Evolutionary conservation across 2,113 vertebrate species (phyloP).

Genomic region (Telmatochromis brachygnathus): DNA sequence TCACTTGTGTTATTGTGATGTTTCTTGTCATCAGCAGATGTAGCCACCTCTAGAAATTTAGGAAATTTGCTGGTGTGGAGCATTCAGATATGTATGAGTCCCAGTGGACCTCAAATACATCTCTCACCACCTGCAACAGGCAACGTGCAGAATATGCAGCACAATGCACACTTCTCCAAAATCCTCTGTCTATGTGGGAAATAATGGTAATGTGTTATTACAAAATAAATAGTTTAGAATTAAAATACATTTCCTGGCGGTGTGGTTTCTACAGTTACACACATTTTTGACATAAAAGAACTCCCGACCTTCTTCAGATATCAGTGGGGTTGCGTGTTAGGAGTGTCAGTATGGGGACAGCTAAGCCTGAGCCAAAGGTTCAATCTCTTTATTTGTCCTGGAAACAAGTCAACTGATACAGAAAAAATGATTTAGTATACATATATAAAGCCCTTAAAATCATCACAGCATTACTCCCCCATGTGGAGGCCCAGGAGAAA

Average conservation of each 20-base stretch:
- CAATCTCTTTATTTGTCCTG: not conserved
- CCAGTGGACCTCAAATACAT: not conserved
- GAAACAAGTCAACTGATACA: not conserved
- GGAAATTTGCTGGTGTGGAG: not conserved
- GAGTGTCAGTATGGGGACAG: not conserved
- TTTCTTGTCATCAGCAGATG: not conserved
- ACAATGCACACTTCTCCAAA: not conserved
- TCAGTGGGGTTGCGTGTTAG: not conserved
- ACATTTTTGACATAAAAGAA: not conserved
- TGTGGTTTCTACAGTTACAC: not conserved
- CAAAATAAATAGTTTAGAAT: not conserved
- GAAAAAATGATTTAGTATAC: not conserved
- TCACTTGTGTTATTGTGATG: not conserved
- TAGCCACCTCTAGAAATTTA: not conserved
- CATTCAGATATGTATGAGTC: not conserved
- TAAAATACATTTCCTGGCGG: not conserved
- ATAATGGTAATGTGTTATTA: not conserved
- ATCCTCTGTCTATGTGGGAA: accelerated
- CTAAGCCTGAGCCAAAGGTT: not conserved
- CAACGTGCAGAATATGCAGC: accelerated
- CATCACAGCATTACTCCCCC: not conserved
- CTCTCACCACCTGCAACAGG: not conserved
- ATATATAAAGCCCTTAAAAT: not conserved
- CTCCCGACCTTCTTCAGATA: not conserved
- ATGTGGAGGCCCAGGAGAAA: not conserved